Evolutionary conservation across 1,140 invertebrate genomes (phyloP), one percentile per base, ranked within the genome.

Genomic region (Zaprionus davidi): DNA sequence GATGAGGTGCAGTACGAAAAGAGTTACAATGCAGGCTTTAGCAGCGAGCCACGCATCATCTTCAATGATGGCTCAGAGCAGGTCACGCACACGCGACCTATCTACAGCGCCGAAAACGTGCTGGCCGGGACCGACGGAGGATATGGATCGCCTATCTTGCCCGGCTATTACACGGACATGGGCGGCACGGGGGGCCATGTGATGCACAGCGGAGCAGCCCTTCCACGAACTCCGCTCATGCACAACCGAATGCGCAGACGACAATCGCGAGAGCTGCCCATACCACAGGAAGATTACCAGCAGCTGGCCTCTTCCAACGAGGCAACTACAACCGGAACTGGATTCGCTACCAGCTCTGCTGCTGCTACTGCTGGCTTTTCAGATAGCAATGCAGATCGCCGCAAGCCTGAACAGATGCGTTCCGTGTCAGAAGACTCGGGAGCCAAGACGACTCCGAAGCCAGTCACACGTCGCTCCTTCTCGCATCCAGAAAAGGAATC

Each of bases 401-500:
- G 87, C 1, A 93, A 93, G 66, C 92, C 92, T 0, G 92, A 93
- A 57, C 85, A 92, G 34, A 93, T 93, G 92, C 91, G 92, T 12
- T 93, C 92, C 5, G 82, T 93, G n/a, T 93, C 92, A 0, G 92
- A 93, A 51, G 92, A 93, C 38, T 91, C 90, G 11, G 91, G 91
- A 1, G 83, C 90, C 1, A 92, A 91, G 53, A 76, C 91, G 3
- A 76, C 81, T 9, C 85, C 85, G 5, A 92, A 92, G 49, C 91
- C 92, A 1, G 88, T 92, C 0, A 92, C 92, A 2, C 71, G 92
- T 20, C 78, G 92, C 28, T 93, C 92, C 31, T 81, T 93, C 12
- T 93, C 92, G 17, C 92, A 93, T 64, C 92, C 92, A 20, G 92
- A 93, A 79, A 92, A 92, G 46, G 91, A 93, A 26, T 91, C 91